These are phyloP conservation scores for Epinotia demarniana DNA, from an alignment of 2,888 invertebrate genomes.

Conservation along the genomic window DNA sequence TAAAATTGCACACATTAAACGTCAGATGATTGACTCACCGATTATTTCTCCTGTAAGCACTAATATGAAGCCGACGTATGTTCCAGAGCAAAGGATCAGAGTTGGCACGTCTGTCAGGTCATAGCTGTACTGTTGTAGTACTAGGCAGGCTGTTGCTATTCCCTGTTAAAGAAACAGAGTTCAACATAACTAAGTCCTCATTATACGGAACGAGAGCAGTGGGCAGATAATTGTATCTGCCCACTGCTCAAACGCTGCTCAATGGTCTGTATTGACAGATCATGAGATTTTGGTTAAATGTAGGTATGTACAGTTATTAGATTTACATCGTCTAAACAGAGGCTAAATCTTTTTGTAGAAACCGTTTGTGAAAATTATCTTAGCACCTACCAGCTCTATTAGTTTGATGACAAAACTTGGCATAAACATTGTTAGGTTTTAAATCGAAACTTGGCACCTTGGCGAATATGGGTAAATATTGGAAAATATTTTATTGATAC, in stretches of 20 bases:
- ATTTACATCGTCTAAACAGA: not conserved
- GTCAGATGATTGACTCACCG: conserved; percentile 58
- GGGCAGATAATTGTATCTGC: too few species aligned
- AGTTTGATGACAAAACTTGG: conserved; percentile 79
- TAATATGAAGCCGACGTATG: conserved; percentile 75
- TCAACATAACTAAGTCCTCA: too few species aligned
- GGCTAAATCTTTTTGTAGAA: not conserved
- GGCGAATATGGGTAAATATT: not conserved
- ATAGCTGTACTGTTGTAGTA: conserved; percentile 75
- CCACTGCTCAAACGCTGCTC: too few species aligned
- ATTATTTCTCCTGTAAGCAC: conserved; percentile 78
- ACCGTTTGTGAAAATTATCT: not conserved
- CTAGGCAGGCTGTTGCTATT: conserved; percentile 71
- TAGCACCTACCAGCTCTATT: conserved; percentile 71
- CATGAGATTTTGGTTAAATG: not conserved
- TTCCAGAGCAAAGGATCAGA: conserved; percentile 78
- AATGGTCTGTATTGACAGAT: too few species aligned
- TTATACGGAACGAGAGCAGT: too few species aligned
- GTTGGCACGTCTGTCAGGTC: conserved; percentile 76
- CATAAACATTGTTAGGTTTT: conserved; percentile 69
- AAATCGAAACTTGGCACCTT: not conserved
- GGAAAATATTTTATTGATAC: conserved; percentile 12
- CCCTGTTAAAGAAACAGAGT: conserved; percentile 54
- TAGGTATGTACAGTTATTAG: not conserved
- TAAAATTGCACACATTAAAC: not conserved